A percentile compares a stretch with the other conserved stretches of the same genome.
These are phyloP conservation scores for Cosmia trapezina DNA, from an alignment of 2,888 invertebrate species.

Conservation along the genomic window DNA sequence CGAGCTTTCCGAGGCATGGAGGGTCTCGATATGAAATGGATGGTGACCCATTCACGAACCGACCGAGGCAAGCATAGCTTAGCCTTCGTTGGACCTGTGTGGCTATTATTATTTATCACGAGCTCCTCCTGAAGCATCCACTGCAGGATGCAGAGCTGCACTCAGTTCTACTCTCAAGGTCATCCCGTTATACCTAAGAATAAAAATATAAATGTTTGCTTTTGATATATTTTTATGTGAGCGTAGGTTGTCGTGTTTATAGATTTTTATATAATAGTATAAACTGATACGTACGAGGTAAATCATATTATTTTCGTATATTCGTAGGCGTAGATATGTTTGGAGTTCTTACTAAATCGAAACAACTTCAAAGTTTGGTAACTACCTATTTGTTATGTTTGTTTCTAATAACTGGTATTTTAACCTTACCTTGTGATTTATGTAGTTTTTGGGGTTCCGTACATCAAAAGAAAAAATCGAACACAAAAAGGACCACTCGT, in stretches of 20 bases:
- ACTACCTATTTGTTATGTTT: slow-evolving; percentile 29
- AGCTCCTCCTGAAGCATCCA: background rate
- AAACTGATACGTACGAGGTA: slow-evolving; percentile 6
- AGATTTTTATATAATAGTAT: slow-evolving; percentile 4
- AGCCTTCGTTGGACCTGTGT: background rate
- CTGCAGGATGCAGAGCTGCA: background rate
- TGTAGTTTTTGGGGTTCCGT: too few relatives aligned
- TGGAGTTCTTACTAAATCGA: slow-evolving; percentile 6
- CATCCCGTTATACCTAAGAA: background rate
- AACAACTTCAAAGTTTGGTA: slow-evolving; percentile 7
- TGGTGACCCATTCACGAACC: background rate
- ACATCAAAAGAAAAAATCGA: too few relatives aligned
- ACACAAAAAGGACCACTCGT: too few relatives aligned
- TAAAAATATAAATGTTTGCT: slow-evolving; percentile 8
- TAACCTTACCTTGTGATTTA: slow-evolving; percentile 5
- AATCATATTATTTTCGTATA: slow-evolving; percentile 22
- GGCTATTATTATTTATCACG: background rate
- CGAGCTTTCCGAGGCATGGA: background rate
- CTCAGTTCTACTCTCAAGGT: too few relatives aligned
- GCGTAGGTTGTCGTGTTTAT: slow-evolving; percentile 30
- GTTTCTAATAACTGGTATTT: slow-evolving; percentile 3
- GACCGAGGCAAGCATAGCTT: background rate
- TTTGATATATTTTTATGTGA: background rate
- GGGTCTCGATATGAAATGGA: background rate
- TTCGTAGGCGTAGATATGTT: slow-evolving; percentile 5